Percentiles rank a stretch among this genome's conserved stretches.
Conservation (phyloP, 2,888 invertebrate genomes). For the Phyllotreta striolata region DNA sequence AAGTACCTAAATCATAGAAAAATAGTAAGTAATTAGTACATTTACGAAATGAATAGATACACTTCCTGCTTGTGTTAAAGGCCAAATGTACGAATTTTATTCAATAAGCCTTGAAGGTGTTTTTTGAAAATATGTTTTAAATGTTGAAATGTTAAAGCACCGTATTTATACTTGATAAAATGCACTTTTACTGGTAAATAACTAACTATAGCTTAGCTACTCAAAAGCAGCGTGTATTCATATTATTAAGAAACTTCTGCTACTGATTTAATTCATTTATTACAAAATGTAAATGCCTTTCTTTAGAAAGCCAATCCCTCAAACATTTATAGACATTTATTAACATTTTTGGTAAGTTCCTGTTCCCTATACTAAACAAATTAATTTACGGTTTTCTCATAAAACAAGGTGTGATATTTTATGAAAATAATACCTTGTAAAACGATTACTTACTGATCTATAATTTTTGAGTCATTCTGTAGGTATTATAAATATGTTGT, state of each 20-base stretch:
- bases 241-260: slow-evolving; percentile 19
- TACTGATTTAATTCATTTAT: slow-evolving; percentile 7
- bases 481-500: slow-evolving; percentile 5
- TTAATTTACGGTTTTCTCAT: too few relatives aligned
- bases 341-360: too few relatives aligned
- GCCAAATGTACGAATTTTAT: slow-evolving; percentile 10
- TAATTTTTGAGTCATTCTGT: too few relatives aligned
- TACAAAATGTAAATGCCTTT: not conserved
- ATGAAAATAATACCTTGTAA: too few relatives aligned
- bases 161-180: slow-evolving; percentile 41
- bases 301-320: not conserved
- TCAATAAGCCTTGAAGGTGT: slow-evolving; percentile 16
- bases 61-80: too few relatives aligned
- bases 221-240: slow-evolving; percentile 25
- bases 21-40: too few relatives aligned
- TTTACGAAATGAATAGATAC: too few relatives aligned
- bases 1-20: too few relatives aligned
- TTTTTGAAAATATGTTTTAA: slow-evolving; percentile 22
- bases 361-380: too few relatives aligned
- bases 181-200: slow-evolving; percentile 42
- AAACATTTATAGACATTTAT: not conserved
- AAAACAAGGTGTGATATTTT: too few relatives aligned
- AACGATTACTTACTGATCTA: too few relatives aligned
- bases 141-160: slow-evolving; percentile 43
- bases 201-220: slow-evolving; percentile 43